phyloP scores from a whole-genome alignment of 2,797 vertebrate species.

The Leptoclinus maculatus region DNA sequence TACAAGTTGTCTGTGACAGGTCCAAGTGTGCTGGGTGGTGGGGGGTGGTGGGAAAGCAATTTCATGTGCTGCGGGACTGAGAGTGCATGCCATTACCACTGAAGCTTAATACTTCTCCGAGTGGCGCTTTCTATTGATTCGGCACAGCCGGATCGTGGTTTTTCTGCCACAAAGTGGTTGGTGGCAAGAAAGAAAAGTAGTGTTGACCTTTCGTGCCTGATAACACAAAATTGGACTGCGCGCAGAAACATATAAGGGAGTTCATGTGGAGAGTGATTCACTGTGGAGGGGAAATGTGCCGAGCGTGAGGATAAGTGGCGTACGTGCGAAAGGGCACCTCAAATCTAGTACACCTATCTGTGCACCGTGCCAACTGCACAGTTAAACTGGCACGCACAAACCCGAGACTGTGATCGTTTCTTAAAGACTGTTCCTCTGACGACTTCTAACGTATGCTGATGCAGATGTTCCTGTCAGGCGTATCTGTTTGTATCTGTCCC shows the following conservation, averaged over 20 bases:
- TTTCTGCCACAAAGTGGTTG: constrained; percentile 19
- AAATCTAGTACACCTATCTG: neutral
- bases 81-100: constrained; percentile 13
- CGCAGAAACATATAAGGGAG: neutral
- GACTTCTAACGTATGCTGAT: neutral
- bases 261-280: neutral
- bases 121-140: constrained; percentile 34
- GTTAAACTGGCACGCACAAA: neutral
- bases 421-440: neutral
- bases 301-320: neutral
- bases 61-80: neutral
- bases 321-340: neutral
- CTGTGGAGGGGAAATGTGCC: neutral
- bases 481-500: neutral
- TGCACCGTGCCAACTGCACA: neutral
- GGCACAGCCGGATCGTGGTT: neutral
- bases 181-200: neutral
- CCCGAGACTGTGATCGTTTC: neutral
- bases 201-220: neutral
- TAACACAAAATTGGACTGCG: neutral
- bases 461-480: neutral
- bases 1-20: constrained; percentile 8
- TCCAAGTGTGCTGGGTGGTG: neutral
- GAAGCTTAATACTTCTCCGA: constrained; percentile 8
- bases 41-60: constrained; percentile 1